phyloP scores from a whole-genome alignment of 2,113 vertebrate genomes.

The Psittacara wagleri region DNA sequence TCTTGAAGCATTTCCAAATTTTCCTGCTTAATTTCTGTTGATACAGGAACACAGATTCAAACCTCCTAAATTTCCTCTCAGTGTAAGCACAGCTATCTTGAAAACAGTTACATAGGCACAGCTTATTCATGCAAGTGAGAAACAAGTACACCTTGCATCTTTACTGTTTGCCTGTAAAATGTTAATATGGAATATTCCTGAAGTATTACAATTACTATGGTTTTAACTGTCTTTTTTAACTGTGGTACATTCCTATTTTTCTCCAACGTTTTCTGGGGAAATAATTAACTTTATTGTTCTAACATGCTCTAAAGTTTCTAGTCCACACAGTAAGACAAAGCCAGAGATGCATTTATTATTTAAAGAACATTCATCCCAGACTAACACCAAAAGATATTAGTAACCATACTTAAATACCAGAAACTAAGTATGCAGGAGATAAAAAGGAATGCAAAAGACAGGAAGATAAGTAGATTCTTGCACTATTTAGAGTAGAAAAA shows the following conservation, averaged over 20 bases:
- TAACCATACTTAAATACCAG: neutral
- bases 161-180: neutral
- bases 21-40: neutral
- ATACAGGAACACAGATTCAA: neutral
- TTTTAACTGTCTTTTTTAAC: neutral
- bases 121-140: neutral
- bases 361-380: neutral
- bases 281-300: neutral
- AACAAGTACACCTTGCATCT: neutral
- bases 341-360: neutral
- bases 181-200: neutral
- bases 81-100: neutral
- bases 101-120: neutral
- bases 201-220: neutral
- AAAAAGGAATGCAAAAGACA: neutral
- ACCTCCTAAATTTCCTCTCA: neutral
- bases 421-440: neutral
- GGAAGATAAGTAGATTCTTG: neutral
- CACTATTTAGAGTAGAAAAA: neutral
- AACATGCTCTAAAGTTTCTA: neutral
- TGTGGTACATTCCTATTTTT: neutral
- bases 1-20: neutral
- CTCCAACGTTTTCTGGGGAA: neutral
- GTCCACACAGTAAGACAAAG: neutral
- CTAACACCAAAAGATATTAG: neutral